Evolutionary conservation across 2,888 invertebrate species (phyloP).

Genomic region (Brenthis ino): DNA sequence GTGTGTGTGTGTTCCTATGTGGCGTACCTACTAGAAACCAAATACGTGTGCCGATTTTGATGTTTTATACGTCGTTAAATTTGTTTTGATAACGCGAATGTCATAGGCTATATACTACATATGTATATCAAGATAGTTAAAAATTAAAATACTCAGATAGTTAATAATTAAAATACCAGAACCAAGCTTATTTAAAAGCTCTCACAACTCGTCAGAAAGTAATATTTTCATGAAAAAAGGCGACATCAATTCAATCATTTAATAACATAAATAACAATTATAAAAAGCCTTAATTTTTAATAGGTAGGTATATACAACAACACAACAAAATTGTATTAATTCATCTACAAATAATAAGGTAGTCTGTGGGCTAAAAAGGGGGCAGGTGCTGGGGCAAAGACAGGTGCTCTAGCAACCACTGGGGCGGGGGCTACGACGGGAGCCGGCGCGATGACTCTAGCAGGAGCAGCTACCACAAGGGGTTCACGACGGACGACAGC

Average conservation of each 20-base stretch:
- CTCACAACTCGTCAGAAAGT: no score
- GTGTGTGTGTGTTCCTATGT: no score
- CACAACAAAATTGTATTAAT: constrained; percentile 77
- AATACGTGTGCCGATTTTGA: no score
- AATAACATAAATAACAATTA: constrained; percentile 73
- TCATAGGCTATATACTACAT: no score
- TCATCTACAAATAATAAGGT: constrained; percentile 73
- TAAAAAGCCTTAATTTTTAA: constrained; percentile 55
- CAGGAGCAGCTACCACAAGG: constrained; percentile 55
- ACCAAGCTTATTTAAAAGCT: background rate
- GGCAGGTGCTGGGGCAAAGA: constrained; percentile 45
- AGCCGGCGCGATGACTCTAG: constrained; percentile 54
- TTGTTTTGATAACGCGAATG: no score
- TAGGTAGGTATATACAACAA: constrained; percentile 53
- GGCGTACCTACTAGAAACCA: no score
- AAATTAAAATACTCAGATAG: no score
- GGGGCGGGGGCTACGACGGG: constrained; percentile 53
- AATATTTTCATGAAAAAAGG: constrained; percentile 3
- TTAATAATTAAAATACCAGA: no score
- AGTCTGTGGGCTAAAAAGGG: constrained; percentile 57
- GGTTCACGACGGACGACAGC: constrained; percentile 82
- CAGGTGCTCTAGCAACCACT: constrained; percentile 48
- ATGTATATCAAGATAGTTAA: no score
- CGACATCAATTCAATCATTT: constrained; percentile 52
- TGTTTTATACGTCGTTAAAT: no score